Percentiles rank a stretch among this genome's conserved stretches.
Evolutionary conservation across 2,888 invertebrate genomes (phyloP).

Genomic region (Eupithecia inturbata): DNA sequence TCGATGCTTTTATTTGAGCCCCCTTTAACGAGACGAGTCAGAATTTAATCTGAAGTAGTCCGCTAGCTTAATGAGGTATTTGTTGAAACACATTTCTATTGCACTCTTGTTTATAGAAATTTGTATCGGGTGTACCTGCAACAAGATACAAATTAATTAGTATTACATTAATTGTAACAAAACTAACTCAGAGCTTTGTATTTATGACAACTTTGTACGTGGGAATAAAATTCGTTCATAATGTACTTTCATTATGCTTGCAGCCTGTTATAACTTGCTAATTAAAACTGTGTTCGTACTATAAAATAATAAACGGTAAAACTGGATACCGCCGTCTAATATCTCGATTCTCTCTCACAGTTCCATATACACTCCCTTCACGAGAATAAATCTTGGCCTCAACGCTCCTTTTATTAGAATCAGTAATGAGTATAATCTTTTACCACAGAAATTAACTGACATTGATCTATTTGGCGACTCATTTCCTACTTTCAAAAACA

Average conservation of each 20-base stretch:
- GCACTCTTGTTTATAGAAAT: constrained; percentile 44
- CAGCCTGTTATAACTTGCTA: constrained; percentile 32
- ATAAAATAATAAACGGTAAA: no score
- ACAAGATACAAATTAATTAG: constrained; percentile 46
- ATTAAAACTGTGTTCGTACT: constrained; percentile 22
- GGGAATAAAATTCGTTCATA: background rate
- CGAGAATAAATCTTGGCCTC: no score
- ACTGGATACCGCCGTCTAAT: no score
- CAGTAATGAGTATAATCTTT: no score
- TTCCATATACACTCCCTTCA: no score
- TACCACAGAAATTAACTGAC: no score
- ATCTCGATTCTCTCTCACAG: no score
- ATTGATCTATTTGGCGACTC: no score
- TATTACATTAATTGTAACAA: background rate
- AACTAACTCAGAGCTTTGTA: background rate
- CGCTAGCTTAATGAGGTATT: constrained; percentile 73
- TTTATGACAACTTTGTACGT: background rate
- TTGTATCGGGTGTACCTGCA: constrained; percentile 63
- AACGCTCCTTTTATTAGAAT: no score
- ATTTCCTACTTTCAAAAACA: no score
- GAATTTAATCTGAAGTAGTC: constrained; percentile 74
- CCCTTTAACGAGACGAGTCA: constrained; percentile 60
- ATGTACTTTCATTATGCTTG: constrained; percentile 22
- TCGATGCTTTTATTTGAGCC: constrained; percentile 48
- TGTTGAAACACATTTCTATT: constrained; percentile 78